Conservation (phyloP, 2,113 vertebrate species). For the Cyanoramphus novaezelandiae region DNA sequence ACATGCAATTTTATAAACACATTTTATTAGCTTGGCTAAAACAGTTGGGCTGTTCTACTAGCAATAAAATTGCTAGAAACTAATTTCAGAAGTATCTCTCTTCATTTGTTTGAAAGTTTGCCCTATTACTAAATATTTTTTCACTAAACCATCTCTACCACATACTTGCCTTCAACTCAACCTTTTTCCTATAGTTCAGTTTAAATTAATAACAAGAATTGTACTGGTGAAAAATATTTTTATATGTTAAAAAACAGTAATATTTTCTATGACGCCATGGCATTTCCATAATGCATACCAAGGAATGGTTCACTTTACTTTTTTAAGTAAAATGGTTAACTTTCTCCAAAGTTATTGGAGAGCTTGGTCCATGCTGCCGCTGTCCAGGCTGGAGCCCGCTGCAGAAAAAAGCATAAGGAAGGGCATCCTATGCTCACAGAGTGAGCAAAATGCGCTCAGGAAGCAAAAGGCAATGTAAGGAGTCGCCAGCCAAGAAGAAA, state of each 20-base stretch:
- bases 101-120: not conserved
- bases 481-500: not conserved
- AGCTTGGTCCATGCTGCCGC: not conserved
- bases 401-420: not conserved
- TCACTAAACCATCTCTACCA: not conserved
- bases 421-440: not conserved
- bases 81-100: not conserved
- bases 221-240: not conserved
- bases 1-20: not conserved
- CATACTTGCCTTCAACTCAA: not conserved
- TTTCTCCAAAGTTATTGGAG: not conserved
- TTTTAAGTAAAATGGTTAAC: no score
- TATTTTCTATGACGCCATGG: not conserved
- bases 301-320: not conserved
- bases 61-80: not conserved
- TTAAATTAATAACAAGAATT: not conserved
- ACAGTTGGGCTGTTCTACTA: not conserved
- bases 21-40: not conserved
- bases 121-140: not conserved
- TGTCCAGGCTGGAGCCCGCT: rapidly evolving
- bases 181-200: not conserved
- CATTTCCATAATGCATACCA: not conserved
- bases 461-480: not conserved
- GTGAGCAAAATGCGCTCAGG: not conserved
- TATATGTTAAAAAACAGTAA: not conserved